Evolutionary conservation across 2,797 vertebrate species (phyloP).

Genomic region (Lerista edwardsae): DNA sequence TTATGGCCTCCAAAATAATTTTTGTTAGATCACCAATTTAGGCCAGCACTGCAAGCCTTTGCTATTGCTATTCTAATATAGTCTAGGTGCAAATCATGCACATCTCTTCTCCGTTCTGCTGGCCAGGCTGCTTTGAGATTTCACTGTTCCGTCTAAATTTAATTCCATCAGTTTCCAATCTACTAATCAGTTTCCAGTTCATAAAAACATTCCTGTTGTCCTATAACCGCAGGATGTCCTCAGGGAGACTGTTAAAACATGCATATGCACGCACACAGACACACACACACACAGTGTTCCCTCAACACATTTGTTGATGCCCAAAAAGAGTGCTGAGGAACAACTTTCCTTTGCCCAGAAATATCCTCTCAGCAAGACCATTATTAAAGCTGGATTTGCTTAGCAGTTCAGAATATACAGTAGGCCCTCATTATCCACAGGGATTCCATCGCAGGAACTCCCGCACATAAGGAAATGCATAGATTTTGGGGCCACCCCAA

Average conservation of each 20-base stretch:
- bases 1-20: neutral
- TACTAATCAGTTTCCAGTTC: neutral
- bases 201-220: neutral
- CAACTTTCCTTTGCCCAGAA: neutral
- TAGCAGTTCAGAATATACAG: no score
- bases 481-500: no score
- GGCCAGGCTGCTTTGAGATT: neutral
- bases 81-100: neutral
- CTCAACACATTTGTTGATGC: neutral
- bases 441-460: no score
- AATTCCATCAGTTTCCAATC: neutral
- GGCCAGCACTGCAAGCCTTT: neutral
- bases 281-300: neutral
- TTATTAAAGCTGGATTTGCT: no score
- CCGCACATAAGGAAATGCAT: no score
- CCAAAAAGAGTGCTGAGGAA: neutral
- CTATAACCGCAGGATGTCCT: neutral
- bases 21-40: neutral
- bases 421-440: no score
- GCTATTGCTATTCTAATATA: no score
- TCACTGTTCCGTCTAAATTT: neutral
- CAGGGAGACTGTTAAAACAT: neutral
- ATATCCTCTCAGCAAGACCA: neutral
- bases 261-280: neutral
- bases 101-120: neutral